These are phyloP conservation scores for Gryllus bimaculatus DNA, from an alignment of 1,140 invertebrate species.

Conservation along the genomic window DNA sequence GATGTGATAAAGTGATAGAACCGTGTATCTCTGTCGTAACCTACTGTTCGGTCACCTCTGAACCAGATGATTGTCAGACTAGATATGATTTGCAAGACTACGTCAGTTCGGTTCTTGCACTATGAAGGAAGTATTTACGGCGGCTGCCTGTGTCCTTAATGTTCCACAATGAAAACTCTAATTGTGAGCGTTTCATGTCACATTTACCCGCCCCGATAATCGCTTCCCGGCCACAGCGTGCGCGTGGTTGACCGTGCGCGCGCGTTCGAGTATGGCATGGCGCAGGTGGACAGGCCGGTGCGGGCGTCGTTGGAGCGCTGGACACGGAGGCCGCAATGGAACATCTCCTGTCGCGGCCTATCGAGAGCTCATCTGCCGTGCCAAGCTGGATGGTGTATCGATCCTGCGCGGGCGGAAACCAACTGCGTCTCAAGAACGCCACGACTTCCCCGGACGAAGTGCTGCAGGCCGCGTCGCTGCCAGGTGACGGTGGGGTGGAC, in stretches of 20 bases:
- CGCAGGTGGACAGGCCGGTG: slow-evolving; percentile 52
- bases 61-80: too few species aligned
- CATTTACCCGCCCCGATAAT: background rate
- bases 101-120: too few species aligned
- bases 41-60: too few species aligned
- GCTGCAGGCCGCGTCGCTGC: slow-evolving; percentile 36
- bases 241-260: slow-evolving; percentile 18
- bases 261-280: too few species aligned
- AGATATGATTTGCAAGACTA: too few species aligned
- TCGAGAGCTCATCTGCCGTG: slow-evolving; percentile 40
- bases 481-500: slow-evolving; percentile 32
- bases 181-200: background rate
- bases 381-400: slow-evolving; percentile 53
- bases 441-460: slow-evolving; percentile 40
- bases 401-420: slow-evolving; percentile 33
- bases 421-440: slow-evolving; percentile 12
- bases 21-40: too few species aligned
- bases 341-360: slow-evolving; percentile 22
- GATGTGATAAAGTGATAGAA: too few species aligned
- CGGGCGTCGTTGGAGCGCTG: slow-evolving; percentile 52
- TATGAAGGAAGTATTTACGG: too few species aligned
- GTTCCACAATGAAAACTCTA: too few species aligned
- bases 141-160: too few species aligned
- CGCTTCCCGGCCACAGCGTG: background rate
- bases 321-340: slow-evolving; percentile 49